Base-by-base conservation (phyloP, 2,113 vertebrate species). In the Psammodynastes pulverulentus region DNA sequence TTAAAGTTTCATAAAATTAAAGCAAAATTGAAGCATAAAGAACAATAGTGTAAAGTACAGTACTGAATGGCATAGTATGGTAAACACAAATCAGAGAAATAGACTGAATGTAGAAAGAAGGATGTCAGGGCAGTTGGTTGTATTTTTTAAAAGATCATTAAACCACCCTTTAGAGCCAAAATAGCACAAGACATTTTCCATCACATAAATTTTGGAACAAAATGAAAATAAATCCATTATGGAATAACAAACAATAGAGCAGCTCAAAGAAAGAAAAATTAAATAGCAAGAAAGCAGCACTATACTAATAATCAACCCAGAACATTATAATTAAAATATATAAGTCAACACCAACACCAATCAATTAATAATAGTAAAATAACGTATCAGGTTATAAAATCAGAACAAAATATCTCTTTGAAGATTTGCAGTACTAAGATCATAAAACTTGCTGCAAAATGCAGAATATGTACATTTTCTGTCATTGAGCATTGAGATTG, bases 71-170 rank as follows among this genome's bases (percentile, higher is more conserved):
- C 19, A 92, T 26, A 21, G 0, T 86, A 87, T 4, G 52, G 90
- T 92, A 94, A 9, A 62, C 43, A 89, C 93, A 92, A 95, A 94
- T 91, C 4, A 93, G 17, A 94, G 1, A 95, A 94, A 91, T 53
- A 34, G 24, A 10, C 17, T 92, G 46, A 92, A 1, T 87, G 24
- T 85, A 13, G 24, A 26, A 0, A 6, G 91, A 43, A 87, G 88
- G n/a, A 45, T 86, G 19, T 8, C 43, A 90, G 19, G 72, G 34
- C 34, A 79, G 17, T 43, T 79, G 17, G 7, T 21, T 79, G 6
- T 79, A 21, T 21, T 39, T 34, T 29, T 34, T 9, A 19, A 72
- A 67, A 79, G 67, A 79, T 6, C 34, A 79, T 79, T 79, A 79
- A 79, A 19, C 58, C 4, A 34, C 29, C 62, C 67, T 39, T 39